phyloP scores from a whole-genome alignment of 2,113 vertebrate genomes.

The Procavia capensis region DNA sequence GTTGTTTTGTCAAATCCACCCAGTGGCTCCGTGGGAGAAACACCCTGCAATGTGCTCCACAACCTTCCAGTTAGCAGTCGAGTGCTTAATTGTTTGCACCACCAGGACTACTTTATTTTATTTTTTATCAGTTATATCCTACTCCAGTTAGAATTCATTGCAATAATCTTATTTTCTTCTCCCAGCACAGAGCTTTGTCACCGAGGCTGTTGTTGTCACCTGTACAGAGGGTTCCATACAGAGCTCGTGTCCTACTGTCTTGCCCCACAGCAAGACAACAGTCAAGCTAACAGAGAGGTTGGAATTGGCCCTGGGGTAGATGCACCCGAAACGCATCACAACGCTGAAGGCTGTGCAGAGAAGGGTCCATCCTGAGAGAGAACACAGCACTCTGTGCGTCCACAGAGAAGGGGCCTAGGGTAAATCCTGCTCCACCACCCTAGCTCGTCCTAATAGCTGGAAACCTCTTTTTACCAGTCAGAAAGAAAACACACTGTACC shows the following conservation, averaged over 20 bases:
- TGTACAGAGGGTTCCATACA: not conserved
- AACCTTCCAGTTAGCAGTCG: no score
- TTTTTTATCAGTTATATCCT: constrained; percentile 27
- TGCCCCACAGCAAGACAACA: not conserved
- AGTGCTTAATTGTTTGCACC: not conserved
- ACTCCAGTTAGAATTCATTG: not conserved
- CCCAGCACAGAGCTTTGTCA: not conserved
- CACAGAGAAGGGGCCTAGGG: not conserved
- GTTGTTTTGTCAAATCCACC: not conserved
- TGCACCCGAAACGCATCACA: not conserved
- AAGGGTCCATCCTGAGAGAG: not conserved
- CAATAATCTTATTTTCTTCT: constrained; percentile 3
- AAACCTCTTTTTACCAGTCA: constrained; percentile 48
- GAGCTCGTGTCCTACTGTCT: accelerated
- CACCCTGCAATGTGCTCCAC: no score
- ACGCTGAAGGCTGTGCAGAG: not conserved
- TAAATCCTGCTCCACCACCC: constrained; percentile 1
- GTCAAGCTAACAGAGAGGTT: not conserved
- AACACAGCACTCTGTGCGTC: not conserved
- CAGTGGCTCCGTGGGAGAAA: no score
- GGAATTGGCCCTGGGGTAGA: not conserved
- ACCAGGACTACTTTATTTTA: not conserved
- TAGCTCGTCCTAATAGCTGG: not conserved
- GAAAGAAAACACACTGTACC: constrained; percentile 54
- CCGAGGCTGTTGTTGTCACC: not conserved